Percentiles rank a stretch among this genome's conserved stretches.
phyloP scores from a whole-genome alignment of 2,113 vertebrate species.

The Percopsis transmontana region DNA sequence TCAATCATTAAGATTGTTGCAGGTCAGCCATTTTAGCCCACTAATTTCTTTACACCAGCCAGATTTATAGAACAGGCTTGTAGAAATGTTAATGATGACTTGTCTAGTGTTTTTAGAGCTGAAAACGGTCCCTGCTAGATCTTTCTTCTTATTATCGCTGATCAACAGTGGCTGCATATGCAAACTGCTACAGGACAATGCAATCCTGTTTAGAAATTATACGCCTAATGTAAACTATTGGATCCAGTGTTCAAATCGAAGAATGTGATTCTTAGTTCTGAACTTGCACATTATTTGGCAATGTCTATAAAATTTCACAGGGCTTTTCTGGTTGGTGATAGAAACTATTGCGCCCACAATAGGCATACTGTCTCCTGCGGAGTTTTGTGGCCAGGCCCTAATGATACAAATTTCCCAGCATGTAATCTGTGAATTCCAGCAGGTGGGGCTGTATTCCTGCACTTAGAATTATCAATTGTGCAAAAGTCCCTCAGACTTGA shows the following conservation, averaged over 20 bases:
- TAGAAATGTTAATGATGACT: neutral
- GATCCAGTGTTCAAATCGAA: constrained; percentile 62
- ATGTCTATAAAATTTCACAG: constrained; percentile 62
- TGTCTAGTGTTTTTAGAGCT: no score
- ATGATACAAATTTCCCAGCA: constrained; percentile 1
- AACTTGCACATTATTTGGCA: constrained; percentile 66
- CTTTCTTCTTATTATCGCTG: neutral
- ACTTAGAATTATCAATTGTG: constrained; percentile 9
- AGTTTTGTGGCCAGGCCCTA: no score
- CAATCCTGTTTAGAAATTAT: constrained; percentile 36
- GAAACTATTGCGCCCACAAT: no score
- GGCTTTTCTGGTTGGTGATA: no score
- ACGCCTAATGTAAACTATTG: constrained; percentile 57
- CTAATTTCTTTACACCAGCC: neutral
- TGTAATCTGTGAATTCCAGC: constrained; percentile 30
- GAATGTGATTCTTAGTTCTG: constrained; percentile 54
- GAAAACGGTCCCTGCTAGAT: neutral
- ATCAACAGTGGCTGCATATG: constrained; percentile 53
- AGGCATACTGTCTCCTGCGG: no score
- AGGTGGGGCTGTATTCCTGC: constrained; percentile 60
- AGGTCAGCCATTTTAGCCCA: no score
- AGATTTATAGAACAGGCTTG: neutral
- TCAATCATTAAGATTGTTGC: neutral
- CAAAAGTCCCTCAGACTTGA: neutral
- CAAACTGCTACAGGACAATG: constrained; percentile 65